Base-by-base conservation (phyloP, 2,113 vertebrate species). In the Patagioenas fasciata region DNA sequence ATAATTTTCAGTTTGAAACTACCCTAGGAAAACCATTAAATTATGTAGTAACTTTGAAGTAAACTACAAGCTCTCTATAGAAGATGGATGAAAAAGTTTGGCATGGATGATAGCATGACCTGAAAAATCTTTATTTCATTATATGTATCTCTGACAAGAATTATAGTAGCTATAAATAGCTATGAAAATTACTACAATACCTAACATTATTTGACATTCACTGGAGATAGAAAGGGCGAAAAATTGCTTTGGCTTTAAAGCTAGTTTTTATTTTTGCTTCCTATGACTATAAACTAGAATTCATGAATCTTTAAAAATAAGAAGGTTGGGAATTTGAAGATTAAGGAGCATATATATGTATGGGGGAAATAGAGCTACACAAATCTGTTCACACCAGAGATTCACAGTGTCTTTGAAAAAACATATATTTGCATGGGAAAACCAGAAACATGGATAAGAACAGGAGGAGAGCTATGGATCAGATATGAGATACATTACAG, bases 381-480 rank as follows among this genome's bases (percentile, higher is more conserved):
- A 75, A 47, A 87, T 17, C 57, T 95, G 36, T 73, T 91, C 67
- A 70, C 48, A 78, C 25, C 23, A 88, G 36, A 71, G 62, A 84
- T 73, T 32, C 32, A 74, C 58, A 85, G 11, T 51, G 5, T 53
- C 23, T 88, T 89, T 70, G 36, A 84, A 69, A 87, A 81, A 34
- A 1, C 3, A 85, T 75, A 58, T 38, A 88, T 67, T 58, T 85
- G 25, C 51, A 85, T 69, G 42, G 29, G 17, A 78, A 85, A 89
- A 66, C 31, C 89, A 95, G 67, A 89, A 91, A 80, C 77, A 21
- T 32, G 40, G 53, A 29, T 83, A 67, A 40, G 21, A 64, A 77
- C 75, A 58, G 79, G 11, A 80, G 65, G 32, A 89, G 58, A 84
- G n/a, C 65, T 87, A 85, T 60, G 89, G 89, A 97, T 80, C 38